These are phyloP conservation scores for Struthidea cinerea DNA, from an alignment of 2,113 vertebrate species.

Conservation along the genomic window DNA sequence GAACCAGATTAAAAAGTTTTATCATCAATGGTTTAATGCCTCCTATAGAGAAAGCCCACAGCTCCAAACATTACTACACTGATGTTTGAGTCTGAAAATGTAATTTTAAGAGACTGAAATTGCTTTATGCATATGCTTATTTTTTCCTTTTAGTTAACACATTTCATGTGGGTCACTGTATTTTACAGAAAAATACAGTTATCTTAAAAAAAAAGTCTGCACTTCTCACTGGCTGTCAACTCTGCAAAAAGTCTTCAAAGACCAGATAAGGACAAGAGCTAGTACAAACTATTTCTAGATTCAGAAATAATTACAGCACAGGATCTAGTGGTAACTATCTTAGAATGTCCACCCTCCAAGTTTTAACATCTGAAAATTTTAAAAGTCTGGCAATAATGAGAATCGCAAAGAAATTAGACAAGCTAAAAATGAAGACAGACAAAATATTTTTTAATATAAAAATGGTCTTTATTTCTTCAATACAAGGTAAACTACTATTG, in stretches of 20 bases:
- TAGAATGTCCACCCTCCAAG: not conserved
- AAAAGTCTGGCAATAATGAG: not conserved
- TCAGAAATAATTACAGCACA: not conserved
- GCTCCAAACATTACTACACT: not conserved
- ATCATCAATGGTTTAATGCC: not conserved
- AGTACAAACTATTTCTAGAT: not conserved
- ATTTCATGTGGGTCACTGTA: not conserved
- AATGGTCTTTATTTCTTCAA: slow-evolving; percentile 76
- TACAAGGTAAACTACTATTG: slow-evolving; percentile 77
- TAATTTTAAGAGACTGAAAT: not conserved
- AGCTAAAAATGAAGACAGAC: slow-evolving; percentile 51
- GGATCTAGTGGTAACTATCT: not conserved
- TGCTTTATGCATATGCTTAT: not conserved
- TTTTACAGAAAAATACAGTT: not conserved
- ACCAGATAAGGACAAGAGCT: not conserved
- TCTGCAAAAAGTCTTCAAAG: not conserved
- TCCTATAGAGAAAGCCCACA: not conserved
- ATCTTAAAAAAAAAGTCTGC: not conserved
- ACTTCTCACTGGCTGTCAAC: not conserved
- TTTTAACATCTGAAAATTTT: not conserved
- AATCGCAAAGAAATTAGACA: not conserved
- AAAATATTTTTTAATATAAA: slow-evolving; percentile 48
- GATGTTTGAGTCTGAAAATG: not conserved
- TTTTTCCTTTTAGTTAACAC: not conserved
- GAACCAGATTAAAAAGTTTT: not conserved